phyloP scores from a whole-genome alignment of 2,113 vertebrate genomes.

The Pygoscelis antarcticus region DNA sequence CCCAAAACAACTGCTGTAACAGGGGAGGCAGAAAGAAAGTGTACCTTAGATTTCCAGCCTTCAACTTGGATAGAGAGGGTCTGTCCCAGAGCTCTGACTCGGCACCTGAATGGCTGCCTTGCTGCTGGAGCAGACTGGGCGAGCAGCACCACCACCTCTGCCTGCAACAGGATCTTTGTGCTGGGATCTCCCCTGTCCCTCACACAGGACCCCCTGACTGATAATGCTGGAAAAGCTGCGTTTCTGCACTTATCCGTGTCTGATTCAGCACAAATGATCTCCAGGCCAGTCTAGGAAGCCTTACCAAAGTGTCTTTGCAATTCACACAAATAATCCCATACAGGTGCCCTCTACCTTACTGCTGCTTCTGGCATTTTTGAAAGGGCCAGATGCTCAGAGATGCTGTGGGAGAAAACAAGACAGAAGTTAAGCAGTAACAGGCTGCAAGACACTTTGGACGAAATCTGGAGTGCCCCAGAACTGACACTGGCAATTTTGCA shows the following conservation, averaged over 20 bases:
- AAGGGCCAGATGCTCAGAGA: neutral
- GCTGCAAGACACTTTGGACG: neutral
- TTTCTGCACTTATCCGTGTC: neutral
- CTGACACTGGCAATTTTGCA: neutral
- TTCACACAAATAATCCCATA: neutral
- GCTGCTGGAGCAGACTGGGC: neutral
- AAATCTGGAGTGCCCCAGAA: neutral
- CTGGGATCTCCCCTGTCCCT: neutral
- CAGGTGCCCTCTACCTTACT: neutral
- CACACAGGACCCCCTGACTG: neutral
- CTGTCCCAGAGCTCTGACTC: neutral
- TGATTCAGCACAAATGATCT: neutral
- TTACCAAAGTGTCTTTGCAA: neutral
- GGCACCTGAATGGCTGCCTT: too few species aligned
- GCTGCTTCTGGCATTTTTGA: neutral
- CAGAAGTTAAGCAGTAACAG: neutral
- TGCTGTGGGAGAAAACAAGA: neutral
- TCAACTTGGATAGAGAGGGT: neutral
- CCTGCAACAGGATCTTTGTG: accelerated
- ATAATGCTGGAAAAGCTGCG: neutral
- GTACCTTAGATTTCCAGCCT: neutral
- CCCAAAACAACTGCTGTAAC: neutral
- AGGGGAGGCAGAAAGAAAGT: neutral
- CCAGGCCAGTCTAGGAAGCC: neutral
- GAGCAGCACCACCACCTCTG: neutral